Evolutionary conservation across 64 coral and sea anemone genomes (phyloP), one percentile per base, ranked within the genome.

Genomic region (Hydrozoanthus tunicans): DNA sequence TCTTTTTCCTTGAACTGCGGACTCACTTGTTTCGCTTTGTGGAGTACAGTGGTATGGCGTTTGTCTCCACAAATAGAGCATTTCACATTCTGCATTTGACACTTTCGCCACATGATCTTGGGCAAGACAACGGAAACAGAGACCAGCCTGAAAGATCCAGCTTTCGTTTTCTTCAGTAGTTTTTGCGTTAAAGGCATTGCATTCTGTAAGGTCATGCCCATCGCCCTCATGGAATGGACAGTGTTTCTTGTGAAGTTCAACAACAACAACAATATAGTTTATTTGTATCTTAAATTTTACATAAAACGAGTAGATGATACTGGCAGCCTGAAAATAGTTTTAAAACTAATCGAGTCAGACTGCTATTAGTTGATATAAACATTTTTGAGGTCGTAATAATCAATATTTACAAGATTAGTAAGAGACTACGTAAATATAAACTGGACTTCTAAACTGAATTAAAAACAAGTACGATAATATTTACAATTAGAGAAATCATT

Each of bases 201-300:
- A 77, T 77, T 54, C 73, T 53, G 27, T 53, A 53, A 73, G 9
- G 24, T 73, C 70, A 52, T 81, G 79, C 8, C 10, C 79, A 9
- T 81, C 54, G 4, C 79, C 59, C 64, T 83, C 12, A 67, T 83
- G 80, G 63, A 83, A 83, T 9, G 20, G 52, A n/a, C 80, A 82
- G 54, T 64, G 58, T 67, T 83, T 83, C 58, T 64, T 67, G 56
- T 83, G 15, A 12, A 15, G 11, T 17, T 67, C 64, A 25, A 59
- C 58, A 59, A 20, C 20, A 20, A 20, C 20, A 20, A 20, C 20
- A 20, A 20, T 20, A 20, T 20, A 20, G 20, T 20, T 20, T 20
- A 20, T 20, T 20, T 20, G 20, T 20, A 20, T 20, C 20, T 20
- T 20, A 20, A 20, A 20, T 20, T 20, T 20, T 20, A 20, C 20